Conservation (phyloP, 92 coral and sea anemone species). For the Bergia puertoricense region DNA sequence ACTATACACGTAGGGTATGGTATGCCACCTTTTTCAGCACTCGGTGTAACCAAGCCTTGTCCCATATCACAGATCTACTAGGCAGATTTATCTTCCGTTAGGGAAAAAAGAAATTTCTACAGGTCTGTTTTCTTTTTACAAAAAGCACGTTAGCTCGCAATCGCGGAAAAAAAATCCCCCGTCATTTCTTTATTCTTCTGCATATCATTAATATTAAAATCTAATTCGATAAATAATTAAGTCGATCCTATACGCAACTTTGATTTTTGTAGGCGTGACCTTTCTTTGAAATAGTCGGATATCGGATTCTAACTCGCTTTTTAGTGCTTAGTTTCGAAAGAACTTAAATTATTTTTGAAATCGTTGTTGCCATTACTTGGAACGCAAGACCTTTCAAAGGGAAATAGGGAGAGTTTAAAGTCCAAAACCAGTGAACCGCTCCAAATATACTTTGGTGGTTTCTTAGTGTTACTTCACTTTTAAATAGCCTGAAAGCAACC, state of each 20-base stretch:
- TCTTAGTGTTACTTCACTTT: too few relatives aligned
- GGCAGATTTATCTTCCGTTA: neutral
- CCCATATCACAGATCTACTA: conserved; percentile 5
- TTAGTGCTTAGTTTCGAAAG: too few relatives aligned
- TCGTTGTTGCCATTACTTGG: neutral
- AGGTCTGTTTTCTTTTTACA: neutral
- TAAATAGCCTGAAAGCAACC: too few relatives aligned
- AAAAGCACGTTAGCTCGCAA: neutral
- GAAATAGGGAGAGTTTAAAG: too few relatives aligned
- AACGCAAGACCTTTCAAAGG: too few relatives aligned
- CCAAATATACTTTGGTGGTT: too few relatives aligned
- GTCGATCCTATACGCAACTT: neutral
- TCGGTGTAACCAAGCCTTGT: neutral
- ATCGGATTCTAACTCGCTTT: too few relatives aligned
- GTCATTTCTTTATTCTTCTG: neutral
- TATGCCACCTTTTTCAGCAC: neutral
- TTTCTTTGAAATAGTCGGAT: neutral
- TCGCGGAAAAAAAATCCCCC: neutral
- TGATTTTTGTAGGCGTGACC: neutral
- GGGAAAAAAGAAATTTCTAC: neutral
- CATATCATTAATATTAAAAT: neutral
- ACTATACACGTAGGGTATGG: neutral
- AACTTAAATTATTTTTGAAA: too few relatives aligned
- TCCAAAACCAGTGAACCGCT: too few relatives aligned
- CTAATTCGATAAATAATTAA: neutral